Evolutionary conservation across 2,888 invertebrate species (phyloP).

Genomic region (Ernsta delagoae): DNA sequence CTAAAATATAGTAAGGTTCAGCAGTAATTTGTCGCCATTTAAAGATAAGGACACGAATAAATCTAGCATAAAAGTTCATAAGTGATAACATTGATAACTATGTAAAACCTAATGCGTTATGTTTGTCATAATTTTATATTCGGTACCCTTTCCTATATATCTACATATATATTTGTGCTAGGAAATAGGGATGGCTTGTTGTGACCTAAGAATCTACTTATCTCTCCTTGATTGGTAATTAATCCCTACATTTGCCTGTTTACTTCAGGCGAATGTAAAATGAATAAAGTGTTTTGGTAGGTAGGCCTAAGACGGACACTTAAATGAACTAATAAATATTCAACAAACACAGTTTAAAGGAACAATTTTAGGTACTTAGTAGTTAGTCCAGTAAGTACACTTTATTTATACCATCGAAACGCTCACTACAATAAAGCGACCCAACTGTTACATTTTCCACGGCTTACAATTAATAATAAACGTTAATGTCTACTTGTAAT

Average conservation of each 20-base stretch:
- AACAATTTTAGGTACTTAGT: not conserved
- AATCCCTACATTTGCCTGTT: not conserved
- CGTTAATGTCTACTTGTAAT: slow-evolving; percentile 34
- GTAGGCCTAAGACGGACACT: slow-evolving; percentile 10
- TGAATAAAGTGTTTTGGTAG: not conserved
- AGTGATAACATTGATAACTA: no score
- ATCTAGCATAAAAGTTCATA: not conserved
- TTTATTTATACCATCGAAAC: slow-evolving; percentile 14
- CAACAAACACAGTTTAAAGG: slow-evolving; percentile 8
- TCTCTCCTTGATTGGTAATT: not conserved
- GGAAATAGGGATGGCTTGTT: no score
- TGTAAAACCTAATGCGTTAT: no score
- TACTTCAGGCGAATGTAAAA: not conserved
- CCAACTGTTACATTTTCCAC: slow-evolving; percentile 33
- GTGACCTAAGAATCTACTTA: no score
- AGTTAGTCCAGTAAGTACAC: not conserved
- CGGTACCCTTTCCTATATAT: no score
- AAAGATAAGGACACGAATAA: not conserved
- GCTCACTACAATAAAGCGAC: slow-evolving; percentile 19
- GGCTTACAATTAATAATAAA: slow-evolving; percentile 28
- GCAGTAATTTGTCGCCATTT: slow-evolving; percentile 8
- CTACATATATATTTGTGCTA: no score
- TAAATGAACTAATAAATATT: slow-evolving; percentile 19
- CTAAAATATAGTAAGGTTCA: slow-evolving; percentile 19
- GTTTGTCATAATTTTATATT: no score